Evolutionary conservation across 2,113 vertebrate species (phyloP).

Genomic region (Cranoglanis bouderius): DNA sequence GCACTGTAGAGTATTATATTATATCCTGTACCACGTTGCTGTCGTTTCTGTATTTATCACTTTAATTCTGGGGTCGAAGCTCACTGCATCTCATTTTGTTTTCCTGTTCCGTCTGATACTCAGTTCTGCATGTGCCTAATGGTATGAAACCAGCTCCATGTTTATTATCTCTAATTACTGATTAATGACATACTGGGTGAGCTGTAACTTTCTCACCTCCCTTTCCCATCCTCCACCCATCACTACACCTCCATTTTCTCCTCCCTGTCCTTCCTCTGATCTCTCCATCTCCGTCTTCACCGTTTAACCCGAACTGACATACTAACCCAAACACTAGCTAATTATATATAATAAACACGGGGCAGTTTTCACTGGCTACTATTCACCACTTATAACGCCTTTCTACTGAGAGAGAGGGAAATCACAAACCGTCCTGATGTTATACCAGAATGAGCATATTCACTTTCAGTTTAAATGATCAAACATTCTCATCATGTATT

Average conservation of each 20-base stretch:
- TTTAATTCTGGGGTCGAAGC: not conserved
- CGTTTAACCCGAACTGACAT: not conserved
- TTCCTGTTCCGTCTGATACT: not conserved
- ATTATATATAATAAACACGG: not conserved
- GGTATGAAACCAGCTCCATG: not conserved
- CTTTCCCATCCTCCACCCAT: conserved; percentile 7
- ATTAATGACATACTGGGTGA: not conserved
- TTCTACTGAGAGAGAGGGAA: not conserved
- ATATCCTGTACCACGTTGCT: not conserved
- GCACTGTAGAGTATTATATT: not conserved
- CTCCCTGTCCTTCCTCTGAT: not conserved
- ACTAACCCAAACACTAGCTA: not conserved
- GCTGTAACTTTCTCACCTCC: not conserved
- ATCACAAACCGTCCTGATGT: not conserved
- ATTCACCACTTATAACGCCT: not conserved
- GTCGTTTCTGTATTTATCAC: not conserved
- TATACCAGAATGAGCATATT: too few relatives aligned
- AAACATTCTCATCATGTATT: not conserved
- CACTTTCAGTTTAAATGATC: not conserved
- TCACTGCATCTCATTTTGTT: not conserved
- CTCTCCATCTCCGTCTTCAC: not conserved
- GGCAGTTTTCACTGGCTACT: not conserved
- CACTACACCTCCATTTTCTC: not conserved
- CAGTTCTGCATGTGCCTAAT: not conserved
- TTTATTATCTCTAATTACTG: conserved; percentile 19